Base-by-base conservation (phyloP, 1,140 invertebrate genomes). In the Drosophila arawakana region DNA sequence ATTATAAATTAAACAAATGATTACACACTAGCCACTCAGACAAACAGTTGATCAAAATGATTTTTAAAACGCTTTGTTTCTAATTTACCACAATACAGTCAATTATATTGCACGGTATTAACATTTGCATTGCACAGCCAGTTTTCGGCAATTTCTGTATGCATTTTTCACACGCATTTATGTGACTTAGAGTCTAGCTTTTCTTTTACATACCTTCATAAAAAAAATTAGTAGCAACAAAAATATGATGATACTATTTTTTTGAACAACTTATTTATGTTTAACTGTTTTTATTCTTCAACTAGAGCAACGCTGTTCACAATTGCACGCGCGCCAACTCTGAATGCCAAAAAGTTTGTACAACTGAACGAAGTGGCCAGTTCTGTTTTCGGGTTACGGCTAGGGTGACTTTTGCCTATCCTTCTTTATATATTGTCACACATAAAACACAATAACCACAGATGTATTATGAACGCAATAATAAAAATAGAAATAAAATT, bases 311-410 rank as follows among this genome's bases (percentile, higher is more conserved):
- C 60, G 59, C 69, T 72, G 68, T 68, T 72, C 62, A 68, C 79
- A 81, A 74, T 78, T 86, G 84, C 78, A 80, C 80, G 84, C 84
- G 83, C 77, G 83, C 77, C 66, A 89, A 83, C 77, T 82, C 82
- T 86, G 83, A 86, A 86, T 86, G 83, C 80, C 83, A 82, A 88
- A 88, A 68, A 75, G 18, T 71, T 71, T 71, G 59, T 73, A 54
- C 74, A 81, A 70, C 77, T n/a, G 49, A 50, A 54, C 73, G 69
- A 69, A 54, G 61, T 57, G 74, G 34, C 47, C 74, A 78, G 78
- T 66, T 68, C 61, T 73, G 37, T 54, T 80, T 76, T 62, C 11
- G 13, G 37, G 7, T 3, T 47, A 35, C 13, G 52, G 70, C 63
- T 47, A 55, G 15, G 13, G 5, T 35, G 43, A 61, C 44, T 47